Percentiles rank a stretch among this genome's conserved stretches.
Evolutionary conservation across 2,888 invertebrate genomes (phyloP).

Genomic region (Osedax fenrisi): DNA sequence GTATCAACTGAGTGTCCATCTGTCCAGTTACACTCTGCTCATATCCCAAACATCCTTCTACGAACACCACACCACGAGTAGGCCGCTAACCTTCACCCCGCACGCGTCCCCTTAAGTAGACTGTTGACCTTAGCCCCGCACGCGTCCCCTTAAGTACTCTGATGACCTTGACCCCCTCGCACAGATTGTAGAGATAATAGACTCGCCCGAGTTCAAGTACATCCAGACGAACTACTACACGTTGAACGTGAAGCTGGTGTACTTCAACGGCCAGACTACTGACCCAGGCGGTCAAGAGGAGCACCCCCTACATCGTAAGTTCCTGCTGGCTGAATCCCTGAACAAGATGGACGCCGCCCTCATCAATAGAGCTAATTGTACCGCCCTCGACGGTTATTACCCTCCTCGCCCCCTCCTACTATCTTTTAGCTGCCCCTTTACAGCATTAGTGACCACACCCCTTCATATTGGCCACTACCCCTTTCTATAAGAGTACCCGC

Average conservation of each 20-base stretch:
- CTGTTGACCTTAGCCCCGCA: background rate
- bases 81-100: too few species aligned
- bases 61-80: too few species aligned
- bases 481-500: too few species aligned
- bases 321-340: background rate
- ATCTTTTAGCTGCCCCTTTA: too few species aligned
- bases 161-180: background rate
- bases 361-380: background rate
- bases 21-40: too few species aligned
- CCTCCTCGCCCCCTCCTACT: too few species aligned
- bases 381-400: background rate
- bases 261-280: background rate
- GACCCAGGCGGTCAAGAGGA: background rate
- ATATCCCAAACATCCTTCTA: too few species aligned
- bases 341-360: background rate
- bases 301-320: background rate
- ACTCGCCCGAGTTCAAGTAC: background rate
- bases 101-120: too few species aligned
- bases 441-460: too few species aligned
- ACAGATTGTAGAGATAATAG: background rate
- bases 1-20: too few species aligned
- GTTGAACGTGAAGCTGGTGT: background rate
- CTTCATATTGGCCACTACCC: too few species aligned
- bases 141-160: background rate
- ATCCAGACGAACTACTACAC: background rate